Conservation (phyloP, 2,888 invertebrate genomes). For the Parascotia fuliginaria region DNA sequence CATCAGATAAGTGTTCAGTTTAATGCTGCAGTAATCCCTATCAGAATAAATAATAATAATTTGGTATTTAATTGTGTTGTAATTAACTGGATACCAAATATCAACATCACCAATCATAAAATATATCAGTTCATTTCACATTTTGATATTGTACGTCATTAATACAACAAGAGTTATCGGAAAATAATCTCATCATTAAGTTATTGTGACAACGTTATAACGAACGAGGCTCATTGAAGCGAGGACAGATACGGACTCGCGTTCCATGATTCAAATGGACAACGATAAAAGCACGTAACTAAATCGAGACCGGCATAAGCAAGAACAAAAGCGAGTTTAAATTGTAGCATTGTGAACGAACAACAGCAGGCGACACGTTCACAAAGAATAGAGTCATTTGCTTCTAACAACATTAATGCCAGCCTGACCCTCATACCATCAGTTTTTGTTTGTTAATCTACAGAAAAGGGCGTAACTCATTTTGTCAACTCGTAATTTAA, state of each 20-base stretch:
- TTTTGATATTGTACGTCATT: slow-evolving; percentile 24
- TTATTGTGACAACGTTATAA: slow-evolving; percentile 39
- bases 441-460: slow-evolving; percentile 86
- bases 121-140: slow-evolving; percentile 11
- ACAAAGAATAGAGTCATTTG: slow-evolving; percentile 83
- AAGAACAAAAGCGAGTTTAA: slow-evolving; percentile 78
- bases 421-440: slow-evolving; percentile 81
- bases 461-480: slow-evolving; percentile 85
- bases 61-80: no score
- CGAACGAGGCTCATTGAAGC: slow-evolving; percentile 47
- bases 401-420: slow-evolving; percentile 81
- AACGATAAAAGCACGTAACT: slow-evolving; percentile 77
- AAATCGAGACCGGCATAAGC: slow-evolving; percentile 72
- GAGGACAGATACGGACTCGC: slow-evolving; percentile 45
- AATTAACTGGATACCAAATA: no score
- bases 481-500: slow-evolving; percentile 85
- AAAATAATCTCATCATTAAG: slow-evolving; percentile 38
- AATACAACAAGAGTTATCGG: slow-evolving; percentile 35
- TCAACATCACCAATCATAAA: background rate
- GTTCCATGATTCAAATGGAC: slow-evolving; percentile 62
- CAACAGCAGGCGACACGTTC: slow-evolving; percentile 63
- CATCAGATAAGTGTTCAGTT: no score
- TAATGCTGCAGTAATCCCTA: no score
- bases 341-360: slow-evolving; percentile 76
- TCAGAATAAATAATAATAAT: no score